Evolutionary conservation across 2,113 vertebrate species (phyloP), one percentile per base, ranked within the genome.

Genomic region (Elanoides forficatus): DNA sequence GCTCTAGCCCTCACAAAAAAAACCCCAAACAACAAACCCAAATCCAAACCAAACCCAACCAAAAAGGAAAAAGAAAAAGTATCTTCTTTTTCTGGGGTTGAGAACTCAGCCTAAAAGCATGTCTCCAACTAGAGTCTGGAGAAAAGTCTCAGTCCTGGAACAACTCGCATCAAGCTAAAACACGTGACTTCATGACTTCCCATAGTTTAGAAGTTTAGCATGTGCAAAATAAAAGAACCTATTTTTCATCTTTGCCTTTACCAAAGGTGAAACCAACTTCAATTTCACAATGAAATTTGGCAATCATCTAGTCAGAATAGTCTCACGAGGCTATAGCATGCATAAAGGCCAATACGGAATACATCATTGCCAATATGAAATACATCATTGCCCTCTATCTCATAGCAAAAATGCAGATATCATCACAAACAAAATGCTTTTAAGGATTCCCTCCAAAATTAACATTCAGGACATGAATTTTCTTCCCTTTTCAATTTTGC

Each of bases 251-350:
- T 68, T 66, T 3, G 8, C 40, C 66, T 70, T 83, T 71, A 47
- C 26, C 71, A 53, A 81, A 94, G 55, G 67, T 45, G 62, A 97
- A 95, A 93, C 72, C 75, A 96, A 95, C 94, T 96, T 96, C 94
- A 97, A 95, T 96, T 96, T 97, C 96, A 93, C 89, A 95, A 97
- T 95, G 97, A 97, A 95, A 97, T 97, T 96, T 97, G 96, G 96
- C 96, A 97, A 95, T 95, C 88, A 94, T 85, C 74, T 94, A 93
- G 66, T 86, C 40, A 75, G 82, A 78, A 66, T 4, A 88, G 81
- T 88, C 34, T 94, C 56, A 81, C 68, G 68, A 89, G 56, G 60
- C 47, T 63, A 50, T 0, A 90, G 56, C 87, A 88, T 93, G 71
- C 81, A 76, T 5, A 50, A 79, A 91, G 53, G 86, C 74, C 89